These are phyloP conservation scores for Crotalus tigris DNA, from an alignment of 2,113 vertebrate species.

Conservation along the genomic window DNA sequence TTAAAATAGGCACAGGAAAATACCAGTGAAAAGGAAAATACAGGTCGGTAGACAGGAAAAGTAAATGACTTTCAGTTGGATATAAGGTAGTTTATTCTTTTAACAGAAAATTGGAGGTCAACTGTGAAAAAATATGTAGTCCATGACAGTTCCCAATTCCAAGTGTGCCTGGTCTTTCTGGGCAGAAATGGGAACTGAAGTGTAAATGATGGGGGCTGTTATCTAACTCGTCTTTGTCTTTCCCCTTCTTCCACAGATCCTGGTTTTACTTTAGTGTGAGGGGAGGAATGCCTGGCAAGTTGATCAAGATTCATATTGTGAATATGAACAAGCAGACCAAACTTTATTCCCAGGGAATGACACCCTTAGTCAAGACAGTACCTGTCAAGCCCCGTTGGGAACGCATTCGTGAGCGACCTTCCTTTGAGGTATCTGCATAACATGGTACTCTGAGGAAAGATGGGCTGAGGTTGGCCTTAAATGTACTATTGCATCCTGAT, in stretches of 20 bases:
- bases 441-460: neutral
- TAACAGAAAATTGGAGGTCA: neutral
- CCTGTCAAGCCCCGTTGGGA: constrained; percentile 89
- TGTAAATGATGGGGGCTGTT: too few relatives aligned
- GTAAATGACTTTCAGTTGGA: neutral
- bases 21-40: neutral
- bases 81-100: neutral
- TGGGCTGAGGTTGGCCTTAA: neutral
- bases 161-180: neutral
- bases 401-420: constrained; percentile 85
- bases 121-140: neutral
- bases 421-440: constrained; percentile 74
- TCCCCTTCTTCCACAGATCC: constrained; percentile 71
- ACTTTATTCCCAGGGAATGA: constrained; percentile 95
- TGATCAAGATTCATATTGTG: constrained; percentile 92
- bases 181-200: neutral
- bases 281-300: constrained; percentile 80
- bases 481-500: neutral
- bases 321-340: constrained; percentile 99
- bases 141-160: neutral
- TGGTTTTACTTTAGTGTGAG: constrained; percentile 97
- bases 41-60: neutral
- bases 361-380: constrained; percentile 86
- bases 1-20: neutral
- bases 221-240: too few relatives aligned